phyloP scores from a whole-genome alignment of 2,888 invertebrate genomes.

The Chaetoderma sp. region DNA sequence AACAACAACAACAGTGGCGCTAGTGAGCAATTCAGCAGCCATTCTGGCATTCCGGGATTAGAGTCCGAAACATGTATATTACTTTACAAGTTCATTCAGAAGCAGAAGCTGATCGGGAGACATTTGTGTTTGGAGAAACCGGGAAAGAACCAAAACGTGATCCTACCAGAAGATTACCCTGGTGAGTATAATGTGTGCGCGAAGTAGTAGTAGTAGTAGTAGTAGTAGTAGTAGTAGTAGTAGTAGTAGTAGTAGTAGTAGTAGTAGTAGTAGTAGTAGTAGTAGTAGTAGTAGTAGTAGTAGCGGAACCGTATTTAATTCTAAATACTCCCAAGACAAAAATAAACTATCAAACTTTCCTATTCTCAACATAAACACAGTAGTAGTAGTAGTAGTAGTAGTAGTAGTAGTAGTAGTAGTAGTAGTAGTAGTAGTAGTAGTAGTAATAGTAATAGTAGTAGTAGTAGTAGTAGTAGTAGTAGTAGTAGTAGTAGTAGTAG shows the following conservation, averaged over 20 bases:
- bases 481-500: too few species aligned
- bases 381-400: too few species aligned
- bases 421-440: too few species aligned
- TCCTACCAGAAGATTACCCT: background rate
- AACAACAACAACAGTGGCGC: background rate
- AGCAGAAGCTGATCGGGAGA: background rate
- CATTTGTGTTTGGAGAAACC: background rate
- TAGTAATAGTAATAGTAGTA: too few species aligned
- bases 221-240: conserved; percentile 22
- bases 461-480: too few species aligned
- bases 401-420: too few species aligned
- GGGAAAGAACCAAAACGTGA: background rate
- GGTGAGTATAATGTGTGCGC: background rate
- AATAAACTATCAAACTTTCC: too few species aligned
- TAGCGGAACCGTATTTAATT: conserved; percentile 13
- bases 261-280: conserved; percentile 29
- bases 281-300: conserved; percentile 29
- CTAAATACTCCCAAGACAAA: too few species aligned
- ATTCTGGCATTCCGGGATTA: background rate
- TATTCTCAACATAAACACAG: too few species aligned
- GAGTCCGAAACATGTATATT: background rate
- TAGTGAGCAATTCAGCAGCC: background rate
- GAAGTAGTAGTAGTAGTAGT: conserved; percentile 18
- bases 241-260: conserved; percentile 27
- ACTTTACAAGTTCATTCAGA: background rate